Evolutionary conservation across 2,797 vertebrate species (phyloP), one percentile per base, ranked within the genome.

Genomic region (Crypturellus tataupa): DNA sequence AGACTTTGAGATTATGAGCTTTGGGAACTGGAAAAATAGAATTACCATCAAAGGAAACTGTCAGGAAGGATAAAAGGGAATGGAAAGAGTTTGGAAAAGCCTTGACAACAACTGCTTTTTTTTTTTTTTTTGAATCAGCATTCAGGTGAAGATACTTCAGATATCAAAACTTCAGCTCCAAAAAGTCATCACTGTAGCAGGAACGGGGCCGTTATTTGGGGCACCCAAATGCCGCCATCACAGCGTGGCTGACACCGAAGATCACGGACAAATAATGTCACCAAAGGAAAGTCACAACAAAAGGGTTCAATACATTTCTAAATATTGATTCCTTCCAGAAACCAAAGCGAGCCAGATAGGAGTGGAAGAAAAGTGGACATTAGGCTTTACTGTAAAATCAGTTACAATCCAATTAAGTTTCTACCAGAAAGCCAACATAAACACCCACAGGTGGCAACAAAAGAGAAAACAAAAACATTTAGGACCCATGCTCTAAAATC

Each of bases 21-120:
- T 94, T 97, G 21, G 71, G 95, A 97, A 94, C 42, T 72, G 93
- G 91, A 90, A 96, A 94, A 96, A 95, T 11, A 97, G 94, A 97
- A 96, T 94, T 96, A 96, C 85, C 91, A 89, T 93, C 96, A 97
- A 96, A 96, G 95, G 85, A 93, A 97, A 95, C 77, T 10, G 95
- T 90, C 94, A 95, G 93, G 80, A 91, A 95, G 78, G 92, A 96
- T 96, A 96, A 97, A 97, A 90, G 27, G 31, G 87, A 84, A 95
- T 55, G 65, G 69, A 83, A 94, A 55, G 55, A 67, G 27, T 84
- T 82, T 68, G 68, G 80, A 95, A 93, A 53, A 94, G 56, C 23
- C 59, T 46, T 94, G 73, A 82, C 73, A 91, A 91, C 75, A 96
- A 83, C 80, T 81, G 53, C 65, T 78, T 37, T 59, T 21, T 29